Percentiles rank a stretch among this genome's conserved stretches.
Evolutionary conservation across 2,888 invertebrate species (phyloP).

Genomic region (Hydropsyche betteni): DNA sequence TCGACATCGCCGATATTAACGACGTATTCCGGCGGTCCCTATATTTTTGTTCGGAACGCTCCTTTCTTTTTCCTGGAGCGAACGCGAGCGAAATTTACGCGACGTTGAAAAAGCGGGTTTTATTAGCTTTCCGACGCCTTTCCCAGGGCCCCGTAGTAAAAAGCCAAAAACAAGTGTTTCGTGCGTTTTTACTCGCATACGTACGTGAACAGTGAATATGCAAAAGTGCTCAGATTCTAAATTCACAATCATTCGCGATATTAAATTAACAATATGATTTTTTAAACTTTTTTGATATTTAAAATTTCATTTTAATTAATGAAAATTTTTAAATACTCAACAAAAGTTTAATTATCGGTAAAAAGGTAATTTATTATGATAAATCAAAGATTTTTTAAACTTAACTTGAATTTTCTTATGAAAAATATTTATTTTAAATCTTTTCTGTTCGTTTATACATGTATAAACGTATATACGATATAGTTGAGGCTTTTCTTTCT

Average conservation of each 20-base stretch:
- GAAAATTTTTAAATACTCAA: no score
- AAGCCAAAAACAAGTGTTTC: slow-evolving; percentile 19
- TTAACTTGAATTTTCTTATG: no score
- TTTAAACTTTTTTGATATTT: no score
- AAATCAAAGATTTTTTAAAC: no score
- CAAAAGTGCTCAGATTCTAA: slow-evolving; percentile 6
- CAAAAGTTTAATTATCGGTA: no score
- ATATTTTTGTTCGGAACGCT: background rate
- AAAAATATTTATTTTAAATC: no score
- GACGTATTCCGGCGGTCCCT: background rate
- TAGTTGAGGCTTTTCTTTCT: no score
- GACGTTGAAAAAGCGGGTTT: slow-evolving; percentile 27
- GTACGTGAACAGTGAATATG: slow-evolving; percentile 17
- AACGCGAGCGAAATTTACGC: slow-evolving; percentile 10
- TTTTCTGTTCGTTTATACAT: no score
- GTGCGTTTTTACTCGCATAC: background rate
- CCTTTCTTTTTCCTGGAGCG: background rate
- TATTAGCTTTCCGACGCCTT: slow-evolving; percentile 16
- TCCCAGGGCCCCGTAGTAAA: background rate
- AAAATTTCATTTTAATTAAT: no score
- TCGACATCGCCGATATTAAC: slow-evolving; percentile 8
- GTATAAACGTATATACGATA: slow-evolving; percentile 23
- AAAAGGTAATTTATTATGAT: no score
- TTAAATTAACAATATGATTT: no score
- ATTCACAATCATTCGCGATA: no score